Evolutionary conservation across 1,140 invertebrate species (phyloP).

Genomic region (Platyscapa corneri): DNA sequence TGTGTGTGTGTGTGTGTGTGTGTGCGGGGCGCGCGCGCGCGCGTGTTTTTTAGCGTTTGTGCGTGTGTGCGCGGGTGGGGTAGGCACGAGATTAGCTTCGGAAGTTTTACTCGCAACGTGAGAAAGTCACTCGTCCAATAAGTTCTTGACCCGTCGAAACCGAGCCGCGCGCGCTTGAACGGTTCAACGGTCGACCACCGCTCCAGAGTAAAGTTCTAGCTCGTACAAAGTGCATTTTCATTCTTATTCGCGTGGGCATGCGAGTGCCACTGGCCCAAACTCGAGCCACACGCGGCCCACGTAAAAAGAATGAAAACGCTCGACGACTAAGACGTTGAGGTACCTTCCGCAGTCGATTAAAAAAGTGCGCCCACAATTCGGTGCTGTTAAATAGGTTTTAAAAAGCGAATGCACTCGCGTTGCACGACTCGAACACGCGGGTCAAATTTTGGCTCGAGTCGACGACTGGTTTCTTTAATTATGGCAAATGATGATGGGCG

Average conservation of each 20-base stretch:
- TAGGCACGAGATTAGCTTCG: background rate
- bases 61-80: background rate
- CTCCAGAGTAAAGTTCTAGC: constrained; percentile 18
- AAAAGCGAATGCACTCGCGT: no score
- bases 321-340: background rate
- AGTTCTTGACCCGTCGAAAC: background rate
- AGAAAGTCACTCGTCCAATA: constrained; percentile 42
- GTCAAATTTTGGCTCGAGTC: no score
- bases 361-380: background rate
- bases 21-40: no score
- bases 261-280: background rate
- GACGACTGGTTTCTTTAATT: no score
- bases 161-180: no score
- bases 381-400: background rate
- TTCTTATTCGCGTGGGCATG: background rate
- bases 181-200: background rate
- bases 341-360: background rate
- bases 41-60: background rate
- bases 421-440: no score
- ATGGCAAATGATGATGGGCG: no score
- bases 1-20: no score
- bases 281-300: background rate
- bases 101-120: constrained; percentile 28
- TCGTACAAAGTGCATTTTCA: background rate
- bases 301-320: constrained; percentile 4